phyloP scores from a whole-genome alignment of 2,113 vertebrate species.

The Sigmodon hispidus region DNA sequence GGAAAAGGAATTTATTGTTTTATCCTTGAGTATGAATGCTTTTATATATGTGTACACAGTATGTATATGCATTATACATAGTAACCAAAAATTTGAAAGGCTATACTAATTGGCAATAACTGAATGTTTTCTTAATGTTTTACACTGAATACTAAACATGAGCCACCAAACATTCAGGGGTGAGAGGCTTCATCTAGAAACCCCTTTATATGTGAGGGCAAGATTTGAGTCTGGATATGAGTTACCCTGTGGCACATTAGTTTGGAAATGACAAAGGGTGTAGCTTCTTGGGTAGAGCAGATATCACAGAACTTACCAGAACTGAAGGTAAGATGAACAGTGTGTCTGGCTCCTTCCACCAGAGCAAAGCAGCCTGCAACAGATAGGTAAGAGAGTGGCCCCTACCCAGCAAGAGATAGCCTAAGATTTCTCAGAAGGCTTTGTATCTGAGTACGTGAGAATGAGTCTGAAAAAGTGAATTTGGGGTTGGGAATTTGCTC shows the following conservation, averaged over 20 bases:
- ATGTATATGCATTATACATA: neutral
- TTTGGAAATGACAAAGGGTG: neutral
- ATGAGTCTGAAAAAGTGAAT: neutral
- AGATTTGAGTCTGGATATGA: neutral
- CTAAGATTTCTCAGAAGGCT: neutral
- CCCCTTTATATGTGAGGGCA: neutral
- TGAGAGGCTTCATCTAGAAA: neutral
- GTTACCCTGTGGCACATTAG: too few species aligned
- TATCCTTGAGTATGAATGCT: neutral
- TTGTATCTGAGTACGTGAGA: neutral
- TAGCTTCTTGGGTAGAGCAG: neutral
- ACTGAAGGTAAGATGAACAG: neutral
- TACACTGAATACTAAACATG: conserved; percentile 38
- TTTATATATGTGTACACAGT: neutral
- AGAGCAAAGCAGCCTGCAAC: neutral
- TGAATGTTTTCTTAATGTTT: conserved; percentile 12
- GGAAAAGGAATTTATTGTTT: neutral
- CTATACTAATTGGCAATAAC: conserved; percentile 24
- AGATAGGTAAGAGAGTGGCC: neutral
- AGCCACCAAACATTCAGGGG: neutral
- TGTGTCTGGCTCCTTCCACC: neutral
- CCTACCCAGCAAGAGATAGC: neutral
- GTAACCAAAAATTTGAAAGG: neutral
- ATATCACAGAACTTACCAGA: neutral
- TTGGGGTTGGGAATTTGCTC: neutral